Evolutionary conservation across 2,888 invertebrate genomes (phyloP), one percentile per base, ranked within the genome.

Genomic region (Neoscelio sp.): DNA sequence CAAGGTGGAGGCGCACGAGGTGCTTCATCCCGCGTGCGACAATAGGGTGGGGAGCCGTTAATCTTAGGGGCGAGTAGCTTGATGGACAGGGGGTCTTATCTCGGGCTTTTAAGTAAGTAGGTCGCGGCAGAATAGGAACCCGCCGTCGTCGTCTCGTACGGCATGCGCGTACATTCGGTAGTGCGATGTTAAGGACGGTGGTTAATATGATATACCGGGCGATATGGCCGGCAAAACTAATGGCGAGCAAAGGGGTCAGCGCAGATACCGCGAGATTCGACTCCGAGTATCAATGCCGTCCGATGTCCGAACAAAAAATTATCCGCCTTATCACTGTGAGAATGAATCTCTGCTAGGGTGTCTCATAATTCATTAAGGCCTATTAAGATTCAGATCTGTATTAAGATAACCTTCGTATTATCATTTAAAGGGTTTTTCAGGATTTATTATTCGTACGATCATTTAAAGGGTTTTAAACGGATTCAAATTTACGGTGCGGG

Each of bases 121-220:
- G 78, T 78, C 54, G 71, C 76, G 75, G 76, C 64, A 68, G 48
- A 64, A 62, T 76, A 76, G 38, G 65, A 48, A 50, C 28, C 44
- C 35, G 33, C 30, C 48, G 58, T 42, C 64, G 54, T 64, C 65
- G 40, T 58, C 70, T 65, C 64, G 12, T 23, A 54, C 48, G 50
- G 28, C 23, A 44, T 58, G 46, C 58, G 56, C 30, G 74, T 81
- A 68, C 80, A 81, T 78, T 82, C 74, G 81, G 82, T 79, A 77
- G 70, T 70, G 77, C 78, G 80, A 75, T 77, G 82, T 80, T 82
- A 83, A 83, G 83, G 82, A 82, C 68, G 58, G 82, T 83, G 82
- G 82, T 85, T 84, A 84, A 84, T 82, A 83, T 83, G 84, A 84
- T 85, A 82, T 83, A 83, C 78, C 80, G 79, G 54, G 60, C 80